phyloP scores from a whole-genome alignment of 2,797 vertebrate genomes.

The Neomorphus geoffroyi region DNA sequence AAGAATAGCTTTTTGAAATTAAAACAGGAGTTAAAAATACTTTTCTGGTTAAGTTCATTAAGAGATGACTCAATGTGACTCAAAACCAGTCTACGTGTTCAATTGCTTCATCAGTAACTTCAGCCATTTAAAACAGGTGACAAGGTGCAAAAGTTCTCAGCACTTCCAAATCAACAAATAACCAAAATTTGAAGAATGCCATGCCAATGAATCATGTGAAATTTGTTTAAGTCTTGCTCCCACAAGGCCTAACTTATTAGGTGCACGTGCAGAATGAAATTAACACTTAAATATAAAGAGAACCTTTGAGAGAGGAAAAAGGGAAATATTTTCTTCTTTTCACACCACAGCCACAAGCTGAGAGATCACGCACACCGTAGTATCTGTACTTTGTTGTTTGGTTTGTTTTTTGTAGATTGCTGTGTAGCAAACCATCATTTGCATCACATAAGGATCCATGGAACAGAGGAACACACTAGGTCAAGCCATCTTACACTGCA shows the following conservation, averaged over 20 bases:
- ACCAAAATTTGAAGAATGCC: not conserved
- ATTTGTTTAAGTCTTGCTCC: not conserved
- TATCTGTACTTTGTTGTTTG: not conserved
- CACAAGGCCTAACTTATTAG: not conserved
- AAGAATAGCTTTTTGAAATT: not conserved
- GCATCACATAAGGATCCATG: not conserved
- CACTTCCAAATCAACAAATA: not conserved
- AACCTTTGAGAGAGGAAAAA: not conserved
- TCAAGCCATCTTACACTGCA: not conserved
- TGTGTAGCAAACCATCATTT: accelerated
- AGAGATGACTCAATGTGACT: accelerated
- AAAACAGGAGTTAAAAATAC: accelerated
- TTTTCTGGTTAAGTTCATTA: not conserved
- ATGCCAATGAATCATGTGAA: accelerated
- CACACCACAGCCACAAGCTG: accelerated
- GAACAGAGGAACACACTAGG: not conserved
- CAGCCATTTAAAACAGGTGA: not conserved
- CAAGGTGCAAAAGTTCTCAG: not conserved
- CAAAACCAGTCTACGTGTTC: not conserved
- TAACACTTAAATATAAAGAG: not conserved
- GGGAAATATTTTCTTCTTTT: not conserved
- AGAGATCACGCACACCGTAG: accelerated
- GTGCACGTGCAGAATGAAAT: not conserved
- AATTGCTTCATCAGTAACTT: not conserved
- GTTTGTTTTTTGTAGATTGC: not conserved